Conservation (phyloP, 1,140 invertebrate species). For the Lepidurus couesii region DNA sequence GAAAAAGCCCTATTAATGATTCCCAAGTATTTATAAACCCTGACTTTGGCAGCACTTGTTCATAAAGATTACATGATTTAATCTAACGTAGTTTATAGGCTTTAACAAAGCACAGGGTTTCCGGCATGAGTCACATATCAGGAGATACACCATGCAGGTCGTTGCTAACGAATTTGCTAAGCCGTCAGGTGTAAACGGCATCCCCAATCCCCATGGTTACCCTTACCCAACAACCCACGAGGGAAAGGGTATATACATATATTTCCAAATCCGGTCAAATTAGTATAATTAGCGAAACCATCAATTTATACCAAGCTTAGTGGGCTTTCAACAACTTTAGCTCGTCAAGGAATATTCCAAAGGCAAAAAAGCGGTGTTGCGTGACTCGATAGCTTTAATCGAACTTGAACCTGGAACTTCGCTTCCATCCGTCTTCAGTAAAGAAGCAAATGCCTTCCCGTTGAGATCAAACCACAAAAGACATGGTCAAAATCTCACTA, state of each 20-base stretch:
- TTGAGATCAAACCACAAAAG: background rate
- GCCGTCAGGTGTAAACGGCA: background rate
- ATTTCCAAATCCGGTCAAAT: background rate
- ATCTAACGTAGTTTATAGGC: background rate
- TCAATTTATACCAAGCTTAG: too few species aligned
- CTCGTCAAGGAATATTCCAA: too few species aligned
- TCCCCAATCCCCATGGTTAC: background rate
- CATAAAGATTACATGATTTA: background rate
- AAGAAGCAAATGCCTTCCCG: background rate
- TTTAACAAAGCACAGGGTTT: background rate
- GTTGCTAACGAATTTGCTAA: background rate
- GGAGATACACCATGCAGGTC: slow-evolving; percentile 16
- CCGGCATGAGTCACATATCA: background rate
- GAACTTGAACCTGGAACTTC: background rate
- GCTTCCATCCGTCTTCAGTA: background rate
- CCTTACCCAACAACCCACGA: background rate
- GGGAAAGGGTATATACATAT: background rate
- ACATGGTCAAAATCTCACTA: background rate
- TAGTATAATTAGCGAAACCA: too few species aligned
- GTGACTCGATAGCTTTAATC: too few species aligned
- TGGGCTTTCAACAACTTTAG: too few species aligned
- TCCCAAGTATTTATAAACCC: background rate
- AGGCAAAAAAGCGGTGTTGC: too few species aligned
- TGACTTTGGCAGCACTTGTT: background rate
- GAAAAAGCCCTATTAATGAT: background rate